Evolutionary conservation across 2,888 invertebrate genomes (phyloP).

Genomic region (Branchinecta sandiegonensis): DNA sequence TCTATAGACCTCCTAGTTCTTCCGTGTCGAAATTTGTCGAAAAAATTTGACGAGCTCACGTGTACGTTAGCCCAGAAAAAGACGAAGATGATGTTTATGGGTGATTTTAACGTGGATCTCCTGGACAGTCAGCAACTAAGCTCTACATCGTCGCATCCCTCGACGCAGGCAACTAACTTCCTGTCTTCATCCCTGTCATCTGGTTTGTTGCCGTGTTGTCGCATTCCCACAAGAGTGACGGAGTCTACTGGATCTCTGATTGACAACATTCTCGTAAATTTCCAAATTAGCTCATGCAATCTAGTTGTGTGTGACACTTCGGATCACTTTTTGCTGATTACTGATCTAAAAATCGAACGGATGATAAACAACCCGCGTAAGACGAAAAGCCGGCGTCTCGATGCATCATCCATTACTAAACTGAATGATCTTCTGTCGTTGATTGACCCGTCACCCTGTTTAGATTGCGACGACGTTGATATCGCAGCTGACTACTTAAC

Average conservation of each 20-base stretch:
- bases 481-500: not conserved
- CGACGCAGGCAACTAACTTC: not conserved
- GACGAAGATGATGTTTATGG: no score
- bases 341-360: not conserved
- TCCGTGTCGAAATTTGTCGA: not conserved
- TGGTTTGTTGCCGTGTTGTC: not conserved
- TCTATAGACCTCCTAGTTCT: not conserved
- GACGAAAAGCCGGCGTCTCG: not conserved
- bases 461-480: not conserved
- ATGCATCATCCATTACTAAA: not conserved
- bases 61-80: no score
- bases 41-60: no score
- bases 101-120: no score
- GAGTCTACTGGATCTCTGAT: not conserved
- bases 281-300: not conserved
- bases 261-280: not conserved
- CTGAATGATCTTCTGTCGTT: not conserved
- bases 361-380: not conserved
- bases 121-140: no score
- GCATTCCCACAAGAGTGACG: not conserved
- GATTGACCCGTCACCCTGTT: conserved; percentile 7
- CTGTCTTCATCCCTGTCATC: not conserved
- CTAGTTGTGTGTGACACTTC: not conserved
- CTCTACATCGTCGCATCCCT: not conserved
- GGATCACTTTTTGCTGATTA: not conserved